phyloP scores from a whole-genome alignment of 2,113 vertebrate species.

The Chaenocephalus aceratus region DNA sequence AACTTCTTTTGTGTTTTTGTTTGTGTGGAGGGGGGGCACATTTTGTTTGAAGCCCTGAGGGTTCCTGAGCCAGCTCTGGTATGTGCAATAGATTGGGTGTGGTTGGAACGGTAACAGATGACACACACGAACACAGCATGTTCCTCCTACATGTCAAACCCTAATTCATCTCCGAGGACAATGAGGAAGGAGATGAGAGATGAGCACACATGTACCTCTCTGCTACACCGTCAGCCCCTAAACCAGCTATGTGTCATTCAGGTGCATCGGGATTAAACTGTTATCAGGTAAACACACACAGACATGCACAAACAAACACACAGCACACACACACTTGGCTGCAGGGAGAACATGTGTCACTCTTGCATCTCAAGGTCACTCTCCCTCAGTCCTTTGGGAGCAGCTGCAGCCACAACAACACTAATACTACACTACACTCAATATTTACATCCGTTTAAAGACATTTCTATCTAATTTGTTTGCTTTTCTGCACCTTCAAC shows the following conservation, averaged over 20 bases:
- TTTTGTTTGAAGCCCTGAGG: background rate
- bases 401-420: constrained; percentile 5
- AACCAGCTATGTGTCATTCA: constrained; percentile 23
- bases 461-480: too few species aligned
- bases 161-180: background rate
- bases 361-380: constrained; percentile 60
- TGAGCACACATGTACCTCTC: constrained; percentile 54
- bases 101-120: constrained; percentile 36
- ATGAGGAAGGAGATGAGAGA: constrained; percentile 49
- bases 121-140: constrained; percentile 7
- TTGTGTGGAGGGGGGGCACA: background rate
- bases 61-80: constrained; percentile 27
- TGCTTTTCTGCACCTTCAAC: background rate
- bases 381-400: constrained; percentile 5
- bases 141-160: constrained; percentile 1
- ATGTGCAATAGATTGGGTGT: constrained; percentile 59
- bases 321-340: background rate
- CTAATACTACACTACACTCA: too few species aligned
- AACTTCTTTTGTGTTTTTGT: background rate
- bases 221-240: constrained; percentile 49
- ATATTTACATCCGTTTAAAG: too few species aligned
- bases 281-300: background rate
- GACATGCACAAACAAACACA: background rate
- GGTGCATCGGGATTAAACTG: background rate
- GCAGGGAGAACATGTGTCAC: constrained; percentile 28